Evolutionary conservation across 2,113 vertebrate genomes (phyloP).

Genomic region (Ptychochromis oligacanthus): DNA sequence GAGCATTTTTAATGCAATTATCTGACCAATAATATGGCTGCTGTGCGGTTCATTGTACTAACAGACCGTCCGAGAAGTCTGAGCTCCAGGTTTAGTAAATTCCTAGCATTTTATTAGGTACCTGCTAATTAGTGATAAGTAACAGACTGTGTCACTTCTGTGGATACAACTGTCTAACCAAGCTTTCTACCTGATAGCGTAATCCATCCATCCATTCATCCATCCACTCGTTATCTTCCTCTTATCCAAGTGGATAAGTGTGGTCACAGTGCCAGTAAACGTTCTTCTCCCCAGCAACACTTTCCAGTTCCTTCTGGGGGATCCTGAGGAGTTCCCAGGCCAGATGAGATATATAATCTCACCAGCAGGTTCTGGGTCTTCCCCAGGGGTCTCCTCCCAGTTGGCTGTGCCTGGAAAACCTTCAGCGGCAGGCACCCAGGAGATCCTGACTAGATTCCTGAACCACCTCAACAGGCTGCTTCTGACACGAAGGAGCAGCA

Average conservation of each 20-base stretch:
- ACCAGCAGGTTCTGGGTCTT: not conserved
- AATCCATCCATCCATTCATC: not conserved
- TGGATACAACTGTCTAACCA: not conserved
- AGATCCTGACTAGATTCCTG: too few species aligned
- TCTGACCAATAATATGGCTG: too few species aligned
- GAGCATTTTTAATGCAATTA: too few species aligned
- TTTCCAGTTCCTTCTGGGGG: not conserved
- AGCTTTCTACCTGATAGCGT: not conserved
- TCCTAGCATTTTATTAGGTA: too few species aligned
- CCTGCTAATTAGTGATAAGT: too few species aligned
- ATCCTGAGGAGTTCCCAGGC: not conserved
- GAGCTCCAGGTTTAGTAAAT: too few species aligned
- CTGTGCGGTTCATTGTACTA: too few species aligned
- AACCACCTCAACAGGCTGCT: not conserved
- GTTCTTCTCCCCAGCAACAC: not conserved
- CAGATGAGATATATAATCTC: not conserved
- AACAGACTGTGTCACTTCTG: not conserved
- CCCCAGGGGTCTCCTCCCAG: not conserved
- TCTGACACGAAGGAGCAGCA: not conserved
- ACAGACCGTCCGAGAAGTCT: too few species aligned
- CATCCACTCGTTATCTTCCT: not conserved
- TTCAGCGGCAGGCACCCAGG: too few species aligned
- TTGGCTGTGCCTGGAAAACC: too few species aligned
- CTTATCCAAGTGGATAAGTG: not conserved
- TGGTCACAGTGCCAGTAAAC: not conserved